Conservation (phyloP, 2,888 invertebrate genomes). For the Adela reaumurella region DNA sequence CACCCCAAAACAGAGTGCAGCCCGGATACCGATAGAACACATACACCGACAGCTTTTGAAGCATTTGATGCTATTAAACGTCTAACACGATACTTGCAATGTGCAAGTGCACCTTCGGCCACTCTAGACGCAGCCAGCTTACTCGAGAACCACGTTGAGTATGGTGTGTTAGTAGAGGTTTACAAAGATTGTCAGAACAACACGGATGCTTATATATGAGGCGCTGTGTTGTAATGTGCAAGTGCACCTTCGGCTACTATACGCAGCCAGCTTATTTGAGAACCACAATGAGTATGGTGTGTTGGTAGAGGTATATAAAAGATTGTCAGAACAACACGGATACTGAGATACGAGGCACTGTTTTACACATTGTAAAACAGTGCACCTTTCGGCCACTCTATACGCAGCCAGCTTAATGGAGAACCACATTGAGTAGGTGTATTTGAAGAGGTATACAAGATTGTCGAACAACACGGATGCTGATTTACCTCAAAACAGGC, state of each 20-base stretch:
- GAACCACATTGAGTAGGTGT: conserved; percentile 21
- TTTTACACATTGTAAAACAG: neutral
- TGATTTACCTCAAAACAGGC: neutral
- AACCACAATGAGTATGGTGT: neutral
- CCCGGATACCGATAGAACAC: conserved; percentile 1
- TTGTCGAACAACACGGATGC: conserved; percentile 6
- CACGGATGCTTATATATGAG: neutral
- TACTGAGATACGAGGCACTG: neutral
- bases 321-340: too few species aligned
- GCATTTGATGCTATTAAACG: conserved; percentile 24
- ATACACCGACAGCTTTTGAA: conserved; percentile 16
- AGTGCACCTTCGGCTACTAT: conserved; percentile 12
- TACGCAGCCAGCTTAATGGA: conserved; percentile 21
- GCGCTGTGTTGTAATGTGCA: conserved; percentile 17
- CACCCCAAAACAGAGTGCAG: neutral
- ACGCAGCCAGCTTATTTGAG: neutral
- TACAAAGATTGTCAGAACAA: conserved; percentile 15
- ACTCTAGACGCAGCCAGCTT: conserved; percentile 19
- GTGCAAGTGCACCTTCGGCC: conserved; percentile 16
- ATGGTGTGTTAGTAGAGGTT: conserved; percentile 20
- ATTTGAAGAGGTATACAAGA: conserved; percentile 20
- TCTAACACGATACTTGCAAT: conserved; percentile 20
- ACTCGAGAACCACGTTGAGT: conserved; percentile 22
- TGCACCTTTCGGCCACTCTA: conserved; percentile 12
- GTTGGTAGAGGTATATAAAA: neutral